Evolutionary conservation across 2,888 invertebrate genomes (phyloP).

Genomic region (Abscondita cerata): DNA sequence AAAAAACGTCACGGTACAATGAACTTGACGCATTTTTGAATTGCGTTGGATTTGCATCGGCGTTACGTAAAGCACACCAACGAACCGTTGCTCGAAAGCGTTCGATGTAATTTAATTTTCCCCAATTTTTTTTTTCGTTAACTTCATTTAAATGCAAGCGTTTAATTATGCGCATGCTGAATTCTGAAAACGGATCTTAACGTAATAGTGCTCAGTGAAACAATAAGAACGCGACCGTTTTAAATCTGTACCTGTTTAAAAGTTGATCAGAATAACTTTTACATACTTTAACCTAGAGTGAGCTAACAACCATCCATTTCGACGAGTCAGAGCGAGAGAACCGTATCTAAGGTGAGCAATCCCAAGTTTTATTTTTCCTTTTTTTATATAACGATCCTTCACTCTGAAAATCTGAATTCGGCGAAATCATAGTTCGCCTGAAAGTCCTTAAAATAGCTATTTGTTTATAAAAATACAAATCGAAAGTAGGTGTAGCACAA

Average conservation of each 20-base stretch:
- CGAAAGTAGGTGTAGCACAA: conserved; percentile 41
- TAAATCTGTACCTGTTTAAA: conserved; percentile 26
- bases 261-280: conserved; percentile 21
- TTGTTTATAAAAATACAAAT: conserved; percentile 37
- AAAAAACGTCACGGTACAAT: not conserved
- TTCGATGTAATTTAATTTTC: not conserved
- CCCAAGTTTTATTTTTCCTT: no score
- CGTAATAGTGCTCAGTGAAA: conserved; percentile 1
- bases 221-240: conserved; percentile 10
- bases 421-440: no score
- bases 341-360: conserved; percentile 27
- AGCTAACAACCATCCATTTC: conserved; percentile 12
- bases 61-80: not conserved
- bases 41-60: no score
- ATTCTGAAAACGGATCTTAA: not conserved
- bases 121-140: not conserved
- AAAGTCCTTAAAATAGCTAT: not conserved
- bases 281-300: conserved; percentile 16
- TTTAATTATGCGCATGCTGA: conserved; percentile 4
- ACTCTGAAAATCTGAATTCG: no score
- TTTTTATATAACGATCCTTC: no score
- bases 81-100: not conserved
- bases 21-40: no score
- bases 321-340: conserved; percentile 16
- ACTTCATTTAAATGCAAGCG: not conserved